Conservation (phyloP, 1,140 invertebrate species). For the Pseudomyrmex sp. region DNA sequence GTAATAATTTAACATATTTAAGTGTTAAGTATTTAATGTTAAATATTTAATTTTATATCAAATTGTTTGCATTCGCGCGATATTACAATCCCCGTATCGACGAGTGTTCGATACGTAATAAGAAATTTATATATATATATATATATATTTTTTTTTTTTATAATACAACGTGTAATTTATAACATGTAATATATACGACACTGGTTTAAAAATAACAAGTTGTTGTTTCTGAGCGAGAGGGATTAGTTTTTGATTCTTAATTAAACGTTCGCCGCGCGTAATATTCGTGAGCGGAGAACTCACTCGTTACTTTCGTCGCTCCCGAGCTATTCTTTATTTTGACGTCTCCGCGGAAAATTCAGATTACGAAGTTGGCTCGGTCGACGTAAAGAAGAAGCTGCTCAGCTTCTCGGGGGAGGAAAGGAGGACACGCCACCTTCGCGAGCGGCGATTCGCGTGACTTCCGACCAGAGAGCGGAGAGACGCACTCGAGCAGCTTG, state of each 20-base stretch:
- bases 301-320: slow-evolving; percentile 49
- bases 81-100: too few species aligned
- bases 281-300: slow-evolving; percentile 18
- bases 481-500: slow-evolving; percentile 57
- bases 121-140: too few species aligned
- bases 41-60: too few species aligned
- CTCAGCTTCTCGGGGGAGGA: slow-evolving; percentile 26
- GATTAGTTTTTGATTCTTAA: slow-evolving; percentile 25
- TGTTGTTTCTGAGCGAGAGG: slow-evolving; percentile 20
- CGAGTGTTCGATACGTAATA: too few species aligned
- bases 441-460: slow-evolving; percentile 63
- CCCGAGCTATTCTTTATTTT: slow-evolving; percentile 37
- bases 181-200: neutral
- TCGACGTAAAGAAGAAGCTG: neutral
- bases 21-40: too few species aligned
- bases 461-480: slow-evolving; percentile 45
- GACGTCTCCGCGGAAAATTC: slow-evolving; percentile 62
- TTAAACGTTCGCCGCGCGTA: slow-evolving; percentile 23
- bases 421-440: slow-evolving; percentile 48
- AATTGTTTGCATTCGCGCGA: too few species aligned
- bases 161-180: neutral
- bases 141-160: too few species aligned
- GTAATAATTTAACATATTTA: neutral
- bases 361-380: slow-evolving; percentile 67
- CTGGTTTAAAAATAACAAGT: neutral